Percentiles rank a stretch among this genome's conserved stretches.
Evolutionary conservation across 1,140 invertebrate genomes (phyloP).

Genomic region (Hetaerina americana): DNA sequence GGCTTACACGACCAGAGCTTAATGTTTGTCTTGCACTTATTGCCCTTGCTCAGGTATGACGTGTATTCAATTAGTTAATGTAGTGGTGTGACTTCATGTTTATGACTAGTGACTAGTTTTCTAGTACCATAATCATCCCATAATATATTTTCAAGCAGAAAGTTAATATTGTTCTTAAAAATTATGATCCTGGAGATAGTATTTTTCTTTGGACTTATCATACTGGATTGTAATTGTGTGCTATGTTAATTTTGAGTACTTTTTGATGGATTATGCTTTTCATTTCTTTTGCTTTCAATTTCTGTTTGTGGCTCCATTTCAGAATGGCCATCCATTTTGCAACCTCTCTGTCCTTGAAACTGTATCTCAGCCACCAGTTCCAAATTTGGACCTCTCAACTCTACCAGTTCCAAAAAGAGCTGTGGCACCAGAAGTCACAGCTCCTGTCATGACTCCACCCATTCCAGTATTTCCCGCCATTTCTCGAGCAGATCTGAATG

Average conservation of each 20-base stretch:
- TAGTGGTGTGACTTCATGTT: background rate
- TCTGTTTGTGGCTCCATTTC: too few species aligned
- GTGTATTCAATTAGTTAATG: background rate
- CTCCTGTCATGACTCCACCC: background rate
- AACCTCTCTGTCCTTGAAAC: background rate
- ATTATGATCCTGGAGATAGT: too few species aligned
- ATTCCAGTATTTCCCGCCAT: background rate
- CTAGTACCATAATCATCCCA: background rate
- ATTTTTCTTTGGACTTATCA: too few species aligned
- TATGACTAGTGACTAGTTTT: background rate
- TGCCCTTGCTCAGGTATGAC: constrained; percentile 41
- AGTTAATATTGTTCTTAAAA: background rate
- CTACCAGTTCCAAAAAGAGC: background rate
- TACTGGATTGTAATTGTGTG: background rate
- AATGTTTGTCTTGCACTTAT: constrained; percentile 45
- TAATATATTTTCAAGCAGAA: background rate
- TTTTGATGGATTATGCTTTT: background rate
- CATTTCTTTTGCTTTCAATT: too few species aligned
- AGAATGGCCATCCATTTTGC: background rate
- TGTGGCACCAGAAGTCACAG: background rate
- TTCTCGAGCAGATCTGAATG: background rate
- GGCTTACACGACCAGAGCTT: constrained; percentile 44
- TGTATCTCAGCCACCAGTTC: background rate
- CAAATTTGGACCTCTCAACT: background rate
- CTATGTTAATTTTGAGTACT: background rate